These are phyloP conservation scores for Willisornis vidua DNA, from an alignment of 2,113 vertebrate genomes.

Conservation along the genomic window DNA sequence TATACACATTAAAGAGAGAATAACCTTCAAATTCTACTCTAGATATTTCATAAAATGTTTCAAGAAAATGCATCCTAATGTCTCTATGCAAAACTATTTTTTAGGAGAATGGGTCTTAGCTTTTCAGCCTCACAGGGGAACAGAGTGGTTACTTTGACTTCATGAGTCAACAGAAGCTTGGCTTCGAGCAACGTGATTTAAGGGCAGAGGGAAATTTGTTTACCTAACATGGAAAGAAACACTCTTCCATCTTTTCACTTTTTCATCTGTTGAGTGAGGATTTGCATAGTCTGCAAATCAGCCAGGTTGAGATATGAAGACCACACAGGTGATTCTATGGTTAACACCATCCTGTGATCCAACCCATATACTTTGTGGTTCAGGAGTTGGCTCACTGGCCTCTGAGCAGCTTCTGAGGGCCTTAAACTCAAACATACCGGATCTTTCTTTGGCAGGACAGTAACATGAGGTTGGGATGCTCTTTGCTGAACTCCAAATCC, in stretches of 20 bases:
- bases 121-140: neutral
- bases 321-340: neutral
- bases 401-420: neutral
- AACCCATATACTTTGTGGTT: neutral
- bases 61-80: neutral
- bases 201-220: neutral
- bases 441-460: neutral
- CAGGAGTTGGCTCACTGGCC: neutral
- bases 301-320: neutral
- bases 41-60: neutral
- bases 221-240: neutral
- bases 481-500: neutral
- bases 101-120: neutral
- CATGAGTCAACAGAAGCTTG: neutral
- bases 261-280: neutral
- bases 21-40: neutral
- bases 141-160: neutral
- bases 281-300: neutral
- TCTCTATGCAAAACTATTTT: neutral
- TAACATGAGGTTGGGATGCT: neutral
- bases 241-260: neutral
- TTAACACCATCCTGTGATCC: neutral
- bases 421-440: neutral
- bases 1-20: neutral
- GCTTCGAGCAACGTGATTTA: neutral